Base-by-base conservation (phyloP, 2,888 invertebrate species). In the Corythucha ciliata region DNA sequence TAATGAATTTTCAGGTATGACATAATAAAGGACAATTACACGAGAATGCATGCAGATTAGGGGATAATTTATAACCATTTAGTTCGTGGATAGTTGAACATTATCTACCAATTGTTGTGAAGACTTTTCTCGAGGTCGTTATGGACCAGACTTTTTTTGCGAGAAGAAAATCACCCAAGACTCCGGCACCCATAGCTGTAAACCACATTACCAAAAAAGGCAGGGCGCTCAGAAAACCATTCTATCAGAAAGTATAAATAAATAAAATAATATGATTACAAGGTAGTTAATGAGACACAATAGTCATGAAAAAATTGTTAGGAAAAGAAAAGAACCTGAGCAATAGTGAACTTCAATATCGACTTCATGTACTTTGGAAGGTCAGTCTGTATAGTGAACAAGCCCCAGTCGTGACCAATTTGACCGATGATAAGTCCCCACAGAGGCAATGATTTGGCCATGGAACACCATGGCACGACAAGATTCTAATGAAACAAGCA, bases 171-270 rank as follows among this genome's bases (percentile, higher is more conserved):
- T 87, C 86, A 47, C 81, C 81, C 2, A 82, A 42, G 60, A 78
- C 75, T 4, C 83, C 83, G 20, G 80, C 79, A 56, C 68, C 61
- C 63, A 80, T 74, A 1, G 79, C 77, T 0, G 78, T 72, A 14
- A 80, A 60, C 78, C 80, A 81, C 79, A 81, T 80, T 2, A 77
- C 72, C 4, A 79, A 66, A 62, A 80, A 81, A 0, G 82, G 82
- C n/a, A 81, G 61, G 0, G 81, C 74, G 0, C 79, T 77, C 39
- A 78, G 69, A 1, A 75, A 68, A 1, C 80, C 80, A 48, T 80
- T 80, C 60, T 77, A 68, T 21, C 39, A 47, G 26, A 36, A 36
- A 8, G 16, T 36, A 14, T n/a, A n/a, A n/a, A 29, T 10, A 29
- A 29, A 10, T 10, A 29, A 10, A 29, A 29, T 29, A n/a, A n/a